Evolutionary conservation across 1,140 invertebrate genomes (phyloP).

Genomic region (Chymomyza costata): DNA sequence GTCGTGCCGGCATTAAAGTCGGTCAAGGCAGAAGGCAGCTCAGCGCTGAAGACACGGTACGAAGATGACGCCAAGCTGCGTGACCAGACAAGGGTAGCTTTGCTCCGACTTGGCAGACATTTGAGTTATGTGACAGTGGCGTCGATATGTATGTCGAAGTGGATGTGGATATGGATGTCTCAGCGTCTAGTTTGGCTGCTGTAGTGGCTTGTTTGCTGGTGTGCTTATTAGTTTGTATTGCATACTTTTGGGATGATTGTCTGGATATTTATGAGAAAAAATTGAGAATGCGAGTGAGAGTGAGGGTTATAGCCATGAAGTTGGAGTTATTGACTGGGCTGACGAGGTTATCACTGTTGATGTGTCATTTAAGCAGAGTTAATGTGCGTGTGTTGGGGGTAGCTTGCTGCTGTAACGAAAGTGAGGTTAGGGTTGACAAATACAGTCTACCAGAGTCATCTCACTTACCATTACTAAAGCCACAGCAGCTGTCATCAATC

Average conservation of each 20-base stretch:
- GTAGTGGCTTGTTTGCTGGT: conserved; percentile 49
- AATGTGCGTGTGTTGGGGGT: conserved; percentile 30
- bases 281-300: conserved; percentile 21
- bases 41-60: conserved; percentile 24
- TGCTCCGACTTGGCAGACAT: conserved; percentile 46
- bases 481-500: conserved; percentile 51
- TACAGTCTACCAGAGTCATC: conserved; percentile 1
- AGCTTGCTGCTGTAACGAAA: no score
- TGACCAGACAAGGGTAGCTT: conserved; percentile 70
- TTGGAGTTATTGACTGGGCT: conserved; percentile 8
- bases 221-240: conserved; percentile 67
- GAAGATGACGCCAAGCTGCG: conserved; percentile 39
- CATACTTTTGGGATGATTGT: conserved; percentile 44
- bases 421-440: no score
- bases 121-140: conserved; percentile 69
- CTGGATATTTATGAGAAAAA: conserved; percentile 63
- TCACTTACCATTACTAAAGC: conserved; percentile 24
- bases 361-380: conserved; percentile 56
- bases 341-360: conserved; percentile 44
- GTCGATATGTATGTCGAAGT: conserved; percentile 18
- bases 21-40: conserved; percentile 46
- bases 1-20: conserved; percentile 62
- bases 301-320: no score
- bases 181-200: conserved; percentile 6
- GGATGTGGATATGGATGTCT: conserved; percentile 12